These are phyloP conservation scores for Aythya baeri DNA, from an alignment of 2,113 vertebrate genomes.

Conservation along the genomic window DNA sequence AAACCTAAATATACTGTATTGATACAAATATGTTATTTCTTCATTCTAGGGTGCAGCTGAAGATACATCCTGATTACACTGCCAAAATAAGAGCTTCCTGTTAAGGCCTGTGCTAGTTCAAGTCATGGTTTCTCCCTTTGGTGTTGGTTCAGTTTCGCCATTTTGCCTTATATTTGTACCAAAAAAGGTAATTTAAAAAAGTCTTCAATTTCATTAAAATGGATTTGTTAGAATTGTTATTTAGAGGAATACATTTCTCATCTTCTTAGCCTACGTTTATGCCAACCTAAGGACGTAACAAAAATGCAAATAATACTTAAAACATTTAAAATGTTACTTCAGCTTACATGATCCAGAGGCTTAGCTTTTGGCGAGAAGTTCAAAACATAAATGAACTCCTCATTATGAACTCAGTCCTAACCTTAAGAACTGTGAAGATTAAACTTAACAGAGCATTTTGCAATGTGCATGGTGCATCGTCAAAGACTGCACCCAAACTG, in stretches of 20 bases:
- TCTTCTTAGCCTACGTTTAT: neutral
- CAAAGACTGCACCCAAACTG: neutral
- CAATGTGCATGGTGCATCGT: accelerated
- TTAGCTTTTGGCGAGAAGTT: neutral
- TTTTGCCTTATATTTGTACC: neutral
- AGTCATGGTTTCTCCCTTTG: neutral
- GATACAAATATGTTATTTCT: neutral
- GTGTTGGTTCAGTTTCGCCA: neutral
- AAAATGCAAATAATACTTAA: neutral
- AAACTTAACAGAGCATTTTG: neutral
- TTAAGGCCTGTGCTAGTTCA: neutral
- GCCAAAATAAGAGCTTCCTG: neutral
- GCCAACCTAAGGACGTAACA: neutral
- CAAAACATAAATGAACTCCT: neutral
- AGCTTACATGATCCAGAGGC: neutral
- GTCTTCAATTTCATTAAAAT: neutral
- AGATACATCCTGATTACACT: neutral
- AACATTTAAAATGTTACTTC: neutral
- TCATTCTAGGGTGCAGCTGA: neutral
- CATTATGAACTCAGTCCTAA: neutral
- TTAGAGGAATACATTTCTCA: neutral
- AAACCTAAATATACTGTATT: neutral
- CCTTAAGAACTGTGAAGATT: neutral
- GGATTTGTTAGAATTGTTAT: neutral
- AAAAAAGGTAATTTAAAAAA: neutral